Percentiles rank a stretch among this genome's conserved stretches.
Evolutionary conservation across 2,888 invertebrate species (phyloP).

Genomic region (Morpho achilles): DNA sequence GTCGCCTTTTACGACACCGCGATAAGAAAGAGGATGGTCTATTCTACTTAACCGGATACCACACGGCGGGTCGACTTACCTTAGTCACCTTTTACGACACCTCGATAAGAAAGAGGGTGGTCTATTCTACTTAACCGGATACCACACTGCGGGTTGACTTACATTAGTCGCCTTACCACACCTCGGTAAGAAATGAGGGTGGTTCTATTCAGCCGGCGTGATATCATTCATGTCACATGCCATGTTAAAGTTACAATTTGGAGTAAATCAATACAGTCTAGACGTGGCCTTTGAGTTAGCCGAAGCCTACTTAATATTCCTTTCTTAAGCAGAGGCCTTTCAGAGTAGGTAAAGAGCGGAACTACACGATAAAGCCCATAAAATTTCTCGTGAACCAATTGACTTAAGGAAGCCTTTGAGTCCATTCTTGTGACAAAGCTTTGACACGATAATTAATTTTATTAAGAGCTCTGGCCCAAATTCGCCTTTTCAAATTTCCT

Average conservation of each 20-base stretch:
- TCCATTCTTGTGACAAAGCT: constrained; percentile 9
- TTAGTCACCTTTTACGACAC: too few species aligned
- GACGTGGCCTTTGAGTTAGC: constrained; percentile 14
- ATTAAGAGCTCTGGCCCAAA: background rate
- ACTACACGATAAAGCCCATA: constrained; percentile 22
- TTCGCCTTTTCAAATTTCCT: too few species aligned
- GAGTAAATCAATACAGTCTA: constrained; percentile 21
- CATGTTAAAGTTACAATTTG: constrained; percentile 6
- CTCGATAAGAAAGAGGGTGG: too few species aligned
- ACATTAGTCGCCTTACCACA: too few species aligned
- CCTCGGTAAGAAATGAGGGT: too few species aligned
- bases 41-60: too few species aligned
- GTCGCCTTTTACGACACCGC: too few species aligned
- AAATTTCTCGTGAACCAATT: constrained; percentile 20
- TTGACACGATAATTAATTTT: constrained; percentile 18
- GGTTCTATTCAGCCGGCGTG: too few species aligned
- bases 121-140: too few species aligned
- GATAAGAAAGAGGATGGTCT: too few species aligned
- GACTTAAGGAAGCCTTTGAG: constrained; percentile 11
- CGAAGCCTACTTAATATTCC: constrained; percentile 26
- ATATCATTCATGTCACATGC: constrained; percentile 1
- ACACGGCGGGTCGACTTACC: too few species aligned
- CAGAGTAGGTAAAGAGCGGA: constrained; percentile 11
- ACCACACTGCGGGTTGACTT: too few species aligned
- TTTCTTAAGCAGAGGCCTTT: constrained; percentile 22